These are phyloP conservation scores for Aeoliscus strigatus DNA, from an alignment of 2,797 vertebrate genomes.

Conservation along the genomic window DNA sequence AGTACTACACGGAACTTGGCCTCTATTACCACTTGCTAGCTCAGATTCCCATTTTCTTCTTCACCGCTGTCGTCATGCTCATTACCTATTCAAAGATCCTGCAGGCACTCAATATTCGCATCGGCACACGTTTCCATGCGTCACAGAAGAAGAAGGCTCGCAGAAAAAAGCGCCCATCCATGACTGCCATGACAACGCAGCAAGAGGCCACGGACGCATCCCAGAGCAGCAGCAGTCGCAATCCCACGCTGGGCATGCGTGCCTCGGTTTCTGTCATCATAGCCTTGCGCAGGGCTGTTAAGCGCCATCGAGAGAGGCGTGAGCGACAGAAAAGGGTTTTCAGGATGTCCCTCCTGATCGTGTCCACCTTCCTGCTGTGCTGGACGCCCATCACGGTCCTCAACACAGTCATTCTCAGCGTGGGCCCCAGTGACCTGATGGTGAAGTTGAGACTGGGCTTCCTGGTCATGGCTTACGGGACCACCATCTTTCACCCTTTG, in stretches of 20 bases:
- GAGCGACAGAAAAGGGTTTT: slow-evolving; percentile 97
- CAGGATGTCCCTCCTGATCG: slow-evolving; percentile 95
- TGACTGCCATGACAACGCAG: slow-evolving; percentile 78
- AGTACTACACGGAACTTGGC: slow-evolving; percentile 91
- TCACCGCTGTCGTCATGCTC: slow-evolving; percentile 94
- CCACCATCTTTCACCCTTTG: slow-evolving; percentile 96
- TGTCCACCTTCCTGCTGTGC: slow-evolving; percentile 97
- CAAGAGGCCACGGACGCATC: slow-evolving; percentile 76
- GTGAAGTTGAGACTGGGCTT: slow-evolving; percentile 94
- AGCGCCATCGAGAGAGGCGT: slow-evolving; percentile 90
- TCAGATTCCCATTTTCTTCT: slow-evolving; percentile 97
- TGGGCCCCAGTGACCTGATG: slow-evolving; percentile 93
- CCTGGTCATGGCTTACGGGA: slow-evolving; percentile 98
- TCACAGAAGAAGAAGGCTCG: slow-evolving; percentile 94
- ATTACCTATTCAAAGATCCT: slow-evolving; percentile 97
- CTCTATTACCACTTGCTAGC: slow-evolving; percentile 96
- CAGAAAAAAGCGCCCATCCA: slow-evolving; percentile 92
- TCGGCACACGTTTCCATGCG: slow-evolving; percentile 91
- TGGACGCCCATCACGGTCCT: slow-evolving; percentile 98
- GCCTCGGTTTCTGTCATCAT: slow-evolving; percentile 98
- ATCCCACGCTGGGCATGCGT: slow-evolving; percentile 89
- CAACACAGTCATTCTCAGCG: slow-evolving; percentile 92
- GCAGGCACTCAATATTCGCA: slow-evolving; percentile 96
- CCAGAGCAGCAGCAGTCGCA: slow-evolving; percentile 82
- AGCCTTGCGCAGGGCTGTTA: slow-evolving; percentile 91